These are phyloP conservation scores for Steromphala cineraria DNA, from an alignment of 2,888 invertebrate genomes.

Conservation along the genomic window DNA sequence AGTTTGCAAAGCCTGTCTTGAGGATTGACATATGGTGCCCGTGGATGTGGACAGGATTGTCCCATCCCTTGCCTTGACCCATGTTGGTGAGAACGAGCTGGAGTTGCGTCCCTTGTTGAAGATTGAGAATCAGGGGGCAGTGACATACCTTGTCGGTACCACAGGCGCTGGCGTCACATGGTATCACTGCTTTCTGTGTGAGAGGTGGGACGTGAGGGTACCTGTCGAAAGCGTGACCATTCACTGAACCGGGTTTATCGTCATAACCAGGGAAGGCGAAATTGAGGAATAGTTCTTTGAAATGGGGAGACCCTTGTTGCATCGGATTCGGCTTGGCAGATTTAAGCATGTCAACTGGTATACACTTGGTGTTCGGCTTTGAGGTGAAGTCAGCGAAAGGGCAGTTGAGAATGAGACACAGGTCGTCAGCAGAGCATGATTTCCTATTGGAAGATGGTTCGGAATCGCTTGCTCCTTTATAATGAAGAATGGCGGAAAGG, in stretches of 20 bases:
- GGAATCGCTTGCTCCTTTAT: conserved; percentile 35
- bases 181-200: conserved; percentile 32
- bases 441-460: conserved; percentile 36
- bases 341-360: conserved; percentile 42
- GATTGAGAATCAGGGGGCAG: conserved; percentile 54
- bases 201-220: conserved; percentile 49
- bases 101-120: conserved; percentile 52
- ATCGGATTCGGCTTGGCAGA: conserved; percentile 38
- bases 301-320: conserved; percentile 17
- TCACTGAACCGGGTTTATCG: conserved; percentile 51
- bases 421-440: conserved; percentile 36
- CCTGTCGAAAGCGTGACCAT: conserved; percentile 46
- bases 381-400: conserved; percentile 41
- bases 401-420: conserved; percentile 52
- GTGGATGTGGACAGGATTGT: conserved; percentile 70
- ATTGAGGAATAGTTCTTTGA: conserved; percentile 62
- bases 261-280: conserved; percentile 61
- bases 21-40: conserved; percentile 69
- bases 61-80: conserved; percentile 59
- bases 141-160: conserved; percentile 48
- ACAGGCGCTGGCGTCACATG: conserved; percentile 48
- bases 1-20: conserved; percentile 58
- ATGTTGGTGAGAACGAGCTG: conserved; percentile 64
- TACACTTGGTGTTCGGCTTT: conserved; percentile 30
- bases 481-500: conserved; percentile 47